phyloP scores from a whole-genome alignment of 2,113 vertebrate genomes.

The human (Homo sapiens) region GRCh38 chr15:34989501-34990000 shows the following conservation, averaged over 20 bases:
- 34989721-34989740: neutral
- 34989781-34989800: neutral
- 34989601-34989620: neutral
- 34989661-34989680: neutral
- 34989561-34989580: neutral
- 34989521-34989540: neutral
- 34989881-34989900: neutral
- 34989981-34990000: neutral
- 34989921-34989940: neutral
- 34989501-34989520: slow-evolving; percentile 1
- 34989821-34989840: slow-evolving; percentile 12
- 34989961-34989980: neutral
- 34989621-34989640: neutral
- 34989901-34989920: slow-evolving; percentile 8
- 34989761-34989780: neutral
- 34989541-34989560: neutral
- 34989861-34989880: neutral
- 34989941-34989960: neutral
- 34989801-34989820: neutral
- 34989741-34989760: neutral
- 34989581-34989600: neutral
- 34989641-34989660: neutral
- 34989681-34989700: neutral
- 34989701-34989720: neutral
- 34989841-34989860: slow-evolving; percentile 28